Evolutionary conservation across 2,113 vertebrate species (phyloP).

Genomic region (Puffinus mauretanicus): DNA sequence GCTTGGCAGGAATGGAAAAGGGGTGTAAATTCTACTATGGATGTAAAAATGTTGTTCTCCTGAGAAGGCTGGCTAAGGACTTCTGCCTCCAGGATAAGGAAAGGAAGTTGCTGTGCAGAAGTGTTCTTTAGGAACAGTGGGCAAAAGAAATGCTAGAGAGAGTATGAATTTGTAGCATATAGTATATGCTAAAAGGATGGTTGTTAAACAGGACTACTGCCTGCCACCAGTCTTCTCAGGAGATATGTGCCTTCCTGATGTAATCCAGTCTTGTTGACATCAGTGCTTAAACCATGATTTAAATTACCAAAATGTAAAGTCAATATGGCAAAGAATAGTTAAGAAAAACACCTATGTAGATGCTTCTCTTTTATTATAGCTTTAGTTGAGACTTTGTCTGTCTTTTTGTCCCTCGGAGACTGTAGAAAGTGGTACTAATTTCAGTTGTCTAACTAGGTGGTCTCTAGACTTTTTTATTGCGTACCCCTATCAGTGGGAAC

Average conservation of each 20-base stretch:
- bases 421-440: not conserved
- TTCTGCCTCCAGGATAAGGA: not conserved
- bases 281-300: not conserved
- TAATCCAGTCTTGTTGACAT: not conserved
- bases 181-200: not conserved
- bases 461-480: not conserved
- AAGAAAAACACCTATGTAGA: not conserved
- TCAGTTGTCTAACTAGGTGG: not conserved
- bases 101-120: not conserved
- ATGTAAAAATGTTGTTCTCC: not conserved
- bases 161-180: not conserved
- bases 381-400: not conserved
- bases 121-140: not conserved
- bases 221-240: not conserved
- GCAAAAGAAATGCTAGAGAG: not conserved
- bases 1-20: not conserved
- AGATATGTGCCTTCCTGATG: rapidly evolving
- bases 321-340: not conserved
- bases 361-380: not conserved
- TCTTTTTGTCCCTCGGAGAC: not conserved
- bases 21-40: not conserved
- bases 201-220: not conserved
- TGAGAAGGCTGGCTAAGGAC: not conserved
- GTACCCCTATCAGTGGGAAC: not conserved
- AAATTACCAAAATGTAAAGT: not conserved